Conservation (phyloP, 2,113 vertebrate species). For the Rhinopithecus roxellana region DNA sequence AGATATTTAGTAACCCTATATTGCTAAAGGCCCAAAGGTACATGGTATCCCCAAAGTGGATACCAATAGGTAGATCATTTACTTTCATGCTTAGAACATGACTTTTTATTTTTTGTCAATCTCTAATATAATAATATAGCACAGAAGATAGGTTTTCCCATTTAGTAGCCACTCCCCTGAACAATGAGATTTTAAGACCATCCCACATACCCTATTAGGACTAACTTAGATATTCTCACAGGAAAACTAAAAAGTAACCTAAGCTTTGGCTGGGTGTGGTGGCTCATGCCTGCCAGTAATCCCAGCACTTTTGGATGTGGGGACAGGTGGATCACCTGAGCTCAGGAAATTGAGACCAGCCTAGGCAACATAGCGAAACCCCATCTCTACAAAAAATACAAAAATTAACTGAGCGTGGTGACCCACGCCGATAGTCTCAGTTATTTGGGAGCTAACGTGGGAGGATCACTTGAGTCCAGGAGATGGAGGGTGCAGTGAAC, state of each 20-base stretch:
- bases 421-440: too few relatives aligned
- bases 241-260: slow-evolving; percentile 44
- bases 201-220: background rate
- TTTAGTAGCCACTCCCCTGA: background rate
- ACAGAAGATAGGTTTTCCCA: slow-evolving; percentile 39
- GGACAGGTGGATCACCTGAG: too few relatives aligned
- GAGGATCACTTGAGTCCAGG: too few relatives aligned
- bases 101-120: slow-evolving; percentile 25
- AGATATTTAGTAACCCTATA: background rate
- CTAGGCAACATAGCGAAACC: too few relatives aligned
- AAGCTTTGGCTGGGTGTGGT: too few relatives aligned
- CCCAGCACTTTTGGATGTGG: too few relatives aligned
- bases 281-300: too few relatives aligned
- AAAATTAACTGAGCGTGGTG: too few relatives aligned
- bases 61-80: background rate
- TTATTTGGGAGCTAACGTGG: too few relatives aligned
- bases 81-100: slow-evolving; percentile 8
- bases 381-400: too few relatives aligned
- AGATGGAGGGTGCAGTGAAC: too few relatives aligned
- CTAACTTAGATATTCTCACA: background rate
- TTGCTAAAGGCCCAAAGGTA: background rate
- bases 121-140: background rate
- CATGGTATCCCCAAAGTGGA: background rate
- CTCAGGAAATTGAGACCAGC: too few relatives aligned
- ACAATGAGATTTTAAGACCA: slow-evolving; percentile 26